Base-by-base conservation (phyloP, 2,113 vertebrate species). In the Micromys minutus region DNA sequence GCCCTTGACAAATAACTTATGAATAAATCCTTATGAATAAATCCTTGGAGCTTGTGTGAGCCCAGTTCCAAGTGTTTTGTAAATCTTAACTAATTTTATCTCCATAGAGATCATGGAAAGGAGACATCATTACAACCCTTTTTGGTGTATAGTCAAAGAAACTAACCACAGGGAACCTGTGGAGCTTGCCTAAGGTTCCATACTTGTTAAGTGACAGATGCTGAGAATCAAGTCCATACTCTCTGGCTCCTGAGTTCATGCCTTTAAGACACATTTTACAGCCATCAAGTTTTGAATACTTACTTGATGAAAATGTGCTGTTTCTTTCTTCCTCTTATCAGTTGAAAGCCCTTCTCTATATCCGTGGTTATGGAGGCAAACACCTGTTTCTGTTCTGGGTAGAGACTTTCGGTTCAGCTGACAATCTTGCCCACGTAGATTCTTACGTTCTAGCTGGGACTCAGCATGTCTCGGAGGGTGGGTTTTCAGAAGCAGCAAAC, bases 11-110 rank as follows among this genome's bases (percentile, higher is more conserved):
- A 34, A 67, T 63, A 72, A 80, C 39, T 55, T 52, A 90, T 21
- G 67, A 93, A 21, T 90, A 91, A 76, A 59, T 85, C 47, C 72
- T 89, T 12, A 75, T 31, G 59, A n/a, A 69, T 47, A n/a, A n/a
- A n/a, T n/a, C n/a, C n/a, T n/a, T n/a, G n/a, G n/a, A 52, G 21
- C 19, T 90, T 45, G 47, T 13, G 19, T 77, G 34, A 19, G 24
- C 26, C 34, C 71, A 69, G 1, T 63, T 81, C 47, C 57, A 87
- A 67, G 52, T 85, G 71, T 47, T 80, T 94, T 76, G n/a, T 79
- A 93, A 92, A 86, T 90, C 95, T 52, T 50, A 95, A 87, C 63
- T 55, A 61, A 76, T 79, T 87, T 29, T 80, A 65, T 76, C 52
- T 45, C 83, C 57, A 36, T 42, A 90, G 42, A 80, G 39, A 81